Percentiles rank a stretch among this genome's conserved stretches.
Conservation (phyloP, 2,888 invertebrate species). For the Spisula solida region DNA sequence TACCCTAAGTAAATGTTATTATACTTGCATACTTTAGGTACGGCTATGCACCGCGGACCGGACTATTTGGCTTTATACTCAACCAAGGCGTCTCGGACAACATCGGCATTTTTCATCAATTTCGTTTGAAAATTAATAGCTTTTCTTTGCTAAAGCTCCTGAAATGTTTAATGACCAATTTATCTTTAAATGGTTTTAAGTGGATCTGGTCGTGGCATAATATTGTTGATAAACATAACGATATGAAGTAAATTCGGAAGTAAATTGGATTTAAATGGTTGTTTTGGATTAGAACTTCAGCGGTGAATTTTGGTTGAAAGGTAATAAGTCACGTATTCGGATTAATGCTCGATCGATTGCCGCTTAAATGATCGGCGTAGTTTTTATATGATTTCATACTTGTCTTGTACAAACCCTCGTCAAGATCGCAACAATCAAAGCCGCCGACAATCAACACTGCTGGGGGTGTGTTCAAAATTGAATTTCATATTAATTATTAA, state of each 20-base stretch:
- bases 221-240: conserved; percentile 54
- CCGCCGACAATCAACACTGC: not conserved
- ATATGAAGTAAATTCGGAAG: conserved; percentile 62
- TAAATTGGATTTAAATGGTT: conserved; percentile 65
- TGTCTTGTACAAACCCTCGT: not conserved
- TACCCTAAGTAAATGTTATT: not conserved
- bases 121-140: conserved; percentile 61
- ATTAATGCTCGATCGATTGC: conserved; percentile 40
- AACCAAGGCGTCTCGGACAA: conserved; percentile 16
- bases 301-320: conserved; percentile 10
- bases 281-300: conserved; percentile 48
- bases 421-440: not conserved
- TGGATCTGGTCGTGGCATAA: conserved; percentile 46
- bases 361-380: conserved; percentile 16
- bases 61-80: not conserved
- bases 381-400: conserved; percentile 24
- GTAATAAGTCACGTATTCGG: conserved; percentile 58
- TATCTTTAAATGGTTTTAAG: conserved; percentile 59
- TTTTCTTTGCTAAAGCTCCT: conserved; percentile 45
- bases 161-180: conserved; percentile 55
- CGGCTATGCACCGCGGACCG: not conserved
- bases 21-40: not conserved
- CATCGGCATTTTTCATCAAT: conserved; percentile 55
- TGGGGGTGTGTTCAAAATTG: conserved; percentile 9
- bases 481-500: conserved; percentile 21